A percentile compares a stretch with the other conserved stretches of the same genome.
phyloP scores from a whole-genome alignment of 2,113 vertebrate genomes.

The Struthio camelus region DNA sequence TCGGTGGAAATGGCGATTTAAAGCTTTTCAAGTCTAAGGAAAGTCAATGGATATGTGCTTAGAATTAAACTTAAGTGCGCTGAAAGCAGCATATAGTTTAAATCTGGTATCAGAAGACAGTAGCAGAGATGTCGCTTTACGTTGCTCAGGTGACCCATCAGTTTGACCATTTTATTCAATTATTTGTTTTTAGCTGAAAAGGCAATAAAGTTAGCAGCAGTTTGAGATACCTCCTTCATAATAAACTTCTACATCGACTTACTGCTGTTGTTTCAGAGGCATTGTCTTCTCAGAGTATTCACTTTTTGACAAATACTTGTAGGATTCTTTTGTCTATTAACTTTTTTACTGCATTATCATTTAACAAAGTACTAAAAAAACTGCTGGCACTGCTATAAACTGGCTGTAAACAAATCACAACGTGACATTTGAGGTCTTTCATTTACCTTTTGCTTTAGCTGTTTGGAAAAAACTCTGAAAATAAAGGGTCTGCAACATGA shows the following conservation, averaged over 20 bases:
- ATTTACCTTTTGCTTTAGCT: not conserved
- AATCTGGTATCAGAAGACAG: not conserved
- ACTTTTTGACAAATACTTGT: not conserved
- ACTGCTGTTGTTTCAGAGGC: not conserved
- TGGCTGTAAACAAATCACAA: not conserved
- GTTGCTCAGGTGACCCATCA: not conserved
- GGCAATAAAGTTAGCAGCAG: not conserved
- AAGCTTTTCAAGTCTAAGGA: not conserved
- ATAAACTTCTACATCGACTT: not conserved
- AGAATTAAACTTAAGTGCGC: rapidly evolving
- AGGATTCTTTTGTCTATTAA: not conserved
- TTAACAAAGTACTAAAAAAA: not conserved
- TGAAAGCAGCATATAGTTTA: not conserved
- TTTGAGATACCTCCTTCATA: not conserved
- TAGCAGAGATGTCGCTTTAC: not conserved
- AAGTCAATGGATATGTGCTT: not conserved
- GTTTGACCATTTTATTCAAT: not conserved
- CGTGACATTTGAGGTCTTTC: not conserved
- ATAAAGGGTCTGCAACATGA: not conserved
- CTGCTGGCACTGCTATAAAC: not conserved
- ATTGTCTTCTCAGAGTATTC: not conserved
- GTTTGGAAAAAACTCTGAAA: not conserved
- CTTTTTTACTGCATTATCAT: not conserved
- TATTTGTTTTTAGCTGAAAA: not conserved
- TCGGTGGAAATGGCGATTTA: not conserved